Evolutionary conservation across 2,888 invertebrate species (phyloP), one percentile per base, ranked within the genome.

Genomic region (Conus canariensis): DNA sequence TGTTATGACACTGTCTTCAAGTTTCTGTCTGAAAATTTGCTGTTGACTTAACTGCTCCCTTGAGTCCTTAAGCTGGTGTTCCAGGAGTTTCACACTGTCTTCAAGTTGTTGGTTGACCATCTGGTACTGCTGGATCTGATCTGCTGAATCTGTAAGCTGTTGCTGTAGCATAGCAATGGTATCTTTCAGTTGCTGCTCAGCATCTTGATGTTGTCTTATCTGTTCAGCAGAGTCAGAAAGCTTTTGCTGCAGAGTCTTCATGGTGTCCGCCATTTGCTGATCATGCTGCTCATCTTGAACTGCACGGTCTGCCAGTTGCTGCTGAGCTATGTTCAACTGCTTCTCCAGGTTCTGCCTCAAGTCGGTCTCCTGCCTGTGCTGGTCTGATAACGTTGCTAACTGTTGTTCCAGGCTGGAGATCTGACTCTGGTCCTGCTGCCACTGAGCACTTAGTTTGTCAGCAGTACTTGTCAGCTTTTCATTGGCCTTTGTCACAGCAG

Each of bases 241-340:
- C 67, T 91, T 85, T 25, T 85, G 88, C 80, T 80, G 88, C 19
- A 90, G 85, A 22, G 74, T 60, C 25, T 88, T 88, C 12, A 86
- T 30, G 12, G 30, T 60, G 59, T 80, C 90, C 56, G 85, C 89
- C 60, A 89, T 22, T 10, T 83, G 64, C 19, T 85, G 89, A 10
- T n/a, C 82, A 19, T 85, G 70, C 30, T 89, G 30, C 14, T 25
- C 19, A 14, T 25, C 10, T 9, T 85, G 85, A 19, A 9, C 45
- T n/a, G 19, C 56, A 59, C n/a, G 16, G 25, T 80, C 85, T 56
- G 82, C 25, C 5, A 89, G 59, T 22, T 89, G 83, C n/a, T 89
- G 85, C n/a, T 90, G 88, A 4, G 67, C 70, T 22, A 70, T 10
- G 14, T n/a, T 85, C 70, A 85, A 19, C 90, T 88, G 77, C 22